A percentile compares a stretch with the other conserved stretches of the same genome.
Conservation (phyloP, 2,888 invertebrate species). For the Archips crataeganus region DNA sequence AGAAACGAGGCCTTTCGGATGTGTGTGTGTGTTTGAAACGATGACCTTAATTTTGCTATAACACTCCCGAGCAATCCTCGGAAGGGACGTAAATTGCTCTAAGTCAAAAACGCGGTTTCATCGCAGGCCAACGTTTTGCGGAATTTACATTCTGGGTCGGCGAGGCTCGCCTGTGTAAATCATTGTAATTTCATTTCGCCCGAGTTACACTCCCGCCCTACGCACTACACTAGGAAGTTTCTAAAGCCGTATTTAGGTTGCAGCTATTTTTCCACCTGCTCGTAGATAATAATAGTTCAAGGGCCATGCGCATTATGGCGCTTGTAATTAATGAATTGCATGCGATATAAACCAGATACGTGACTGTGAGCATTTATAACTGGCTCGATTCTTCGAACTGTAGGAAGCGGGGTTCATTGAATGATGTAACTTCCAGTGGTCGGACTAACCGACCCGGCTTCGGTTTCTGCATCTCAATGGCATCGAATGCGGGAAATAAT, state of each 20-base stretch:
- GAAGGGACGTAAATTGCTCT: constrained; percentile 55
- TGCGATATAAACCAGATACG: constrained; percentile 28
- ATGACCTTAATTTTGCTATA: constrained; percentile 51
- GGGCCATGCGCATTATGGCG: constrained; percentile 13
- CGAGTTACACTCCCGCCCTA: constrained; percentile 45
- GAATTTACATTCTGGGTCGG: constrained; percentile 53
- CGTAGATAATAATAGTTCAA: constrained; percentile 28
- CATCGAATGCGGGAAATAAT: constrained; percentile 1
- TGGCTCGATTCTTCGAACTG: constrained; percentile 25
- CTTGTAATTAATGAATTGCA: constrained; percentile 26
- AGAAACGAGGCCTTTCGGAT: constrained; percentile 11
- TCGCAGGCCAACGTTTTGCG: constrained; percentile 47
- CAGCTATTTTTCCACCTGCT: constrained; percentile 20
- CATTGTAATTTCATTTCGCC: constrained; percentile 59
- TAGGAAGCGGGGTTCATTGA: constrained; percentile 11
- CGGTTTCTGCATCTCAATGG: constrained; percentile 19
- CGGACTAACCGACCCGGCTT: constrained; percentile 23
- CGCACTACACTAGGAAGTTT: constrained; percentile 38
- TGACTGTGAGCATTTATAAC: constrained; percentile 2
- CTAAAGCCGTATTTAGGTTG: constrained; percentile 24
- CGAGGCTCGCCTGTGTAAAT: constrained; percentile 54
- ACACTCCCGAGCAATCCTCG: constrained; percentile 46
- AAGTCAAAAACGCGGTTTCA: constrained; percentile 57
- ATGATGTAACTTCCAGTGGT: constrained; percentile 28
- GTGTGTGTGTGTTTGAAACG: constrained; percentile 39